These are phyloP conservation scores for Uloborus plumipes DNA, from an alignment of 2,888 invertebrate species.

Conservation along the genomic window DNA sequence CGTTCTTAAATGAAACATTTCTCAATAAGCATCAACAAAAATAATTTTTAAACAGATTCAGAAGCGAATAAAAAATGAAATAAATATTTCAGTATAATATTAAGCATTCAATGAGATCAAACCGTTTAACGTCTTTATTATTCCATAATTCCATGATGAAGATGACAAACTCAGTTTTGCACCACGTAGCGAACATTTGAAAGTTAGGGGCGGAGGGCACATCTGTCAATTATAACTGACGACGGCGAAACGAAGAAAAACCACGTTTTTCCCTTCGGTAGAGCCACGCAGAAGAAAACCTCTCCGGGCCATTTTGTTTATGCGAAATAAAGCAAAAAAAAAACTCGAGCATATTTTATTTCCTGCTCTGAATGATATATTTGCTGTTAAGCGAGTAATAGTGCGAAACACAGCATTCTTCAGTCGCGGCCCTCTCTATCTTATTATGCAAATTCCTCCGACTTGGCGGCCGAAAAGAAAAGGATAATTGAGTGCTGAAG, in stretches of 20 bases:
- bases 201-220: constrained; percentile 5
- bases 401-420: constrained; percentile 27
- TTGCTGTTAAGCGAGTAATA: constrained; percentile 60
- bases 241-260: constrained; percentile 1
- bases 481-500: constrained; percentile 54
- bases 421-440: constrained; percentile 27
- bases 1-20: too few species aligned
- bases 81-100: too few species aligned
- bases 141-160: too few species aligned
- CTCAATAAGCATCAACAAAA: too few species aligned
- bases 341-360: constrained; percentile 49
- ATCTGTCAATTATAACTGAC: constrained; percentile 62
- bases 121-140: too few species aligned
- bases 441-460: constrained; percentile 59
- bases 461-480: constrained; percentile 7
- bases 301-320: constrained; percentile 45
- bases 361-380: constrained; percentile 48
- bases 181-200: neutral
- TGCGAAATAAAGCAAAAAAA: constrained; percentile 4
- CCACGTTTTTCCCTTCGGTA: neutral
- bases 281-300: neutral
- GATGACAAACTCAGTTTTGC: too few species aligned
- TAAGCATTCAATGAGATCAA: too few species aligned
- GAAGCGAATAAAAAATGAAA: too few species aligned
- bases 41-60: too few species aligned